Conservation (phyloP, 1,140 invertebrate genomes). For the Hypothenemus hampei region DNA sequence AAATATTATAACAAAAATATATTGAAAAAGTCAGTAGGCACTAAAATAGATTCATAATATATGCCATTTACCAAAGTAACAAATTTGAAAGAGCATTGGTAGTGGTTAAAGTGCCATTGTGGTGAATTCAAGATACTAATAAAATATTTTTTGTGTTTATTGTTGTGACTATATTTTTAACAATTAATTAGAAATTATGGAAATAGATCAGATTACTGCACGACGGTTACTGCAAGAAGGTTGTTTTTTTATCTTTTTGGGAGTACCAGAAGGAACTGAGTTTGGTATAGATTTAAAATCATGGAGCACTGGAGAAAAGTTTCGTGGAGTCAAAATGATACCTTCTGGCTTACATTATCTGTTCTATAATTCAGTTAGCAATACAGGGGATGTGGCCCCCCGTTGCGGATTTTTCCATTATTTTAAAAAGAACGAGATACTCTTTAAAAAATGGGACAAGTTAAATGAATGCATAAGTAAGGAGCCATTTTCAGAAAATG, state of each 20-base stretch:
- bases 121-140: too few relatives aligned
- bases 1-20: too few relatives aligned
- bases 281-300: slow-evolving; percentile 96
- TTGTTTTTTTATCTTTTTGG: slow-evolving; percentile 73
- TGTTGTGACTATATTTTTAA: too few relatives aligned
- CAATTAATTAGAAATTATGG: neutral
- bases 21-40: too few relatives aligned
- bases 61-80: too few relatives aligned
- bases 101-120: too few relatives aligned
- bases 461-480: slow-evolving; percentile 62
- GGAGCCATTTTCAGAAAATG: slow-evolving; percentile 55
- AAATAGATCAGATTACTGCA: slow-evolving; percentile 74
- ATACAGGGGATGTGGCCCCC: slow-evolving; percentile 50
- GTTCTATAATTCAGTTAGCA: slow-evolving; percentile 70
- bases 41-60: too few relatives aligned
- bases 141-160: too few relatives aligned
- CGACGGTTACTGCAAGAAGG: slow-evolving; percentile 74
- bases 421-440: slow-evolving; percentile 76
- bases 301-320: slow-evolving; percentile 89
- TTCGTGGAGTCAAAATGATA: slow-evolving; percentile 97
- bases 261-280: slow-evolving; percentile 82
- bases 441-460: slow-evolving; percentile 83
- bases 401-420: slow-evolving; percentile 86
- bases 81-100: too few relatives aligned
- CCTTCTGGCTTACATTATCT: slow-evolving; percentile 94